Percentiles rank a stretch among this genome's conserved stretches.
Evolutionary conservation across 2,888 invertebrate genomes (phyloP).

Genomic region (Shargacucullia verbasci): DNA sequence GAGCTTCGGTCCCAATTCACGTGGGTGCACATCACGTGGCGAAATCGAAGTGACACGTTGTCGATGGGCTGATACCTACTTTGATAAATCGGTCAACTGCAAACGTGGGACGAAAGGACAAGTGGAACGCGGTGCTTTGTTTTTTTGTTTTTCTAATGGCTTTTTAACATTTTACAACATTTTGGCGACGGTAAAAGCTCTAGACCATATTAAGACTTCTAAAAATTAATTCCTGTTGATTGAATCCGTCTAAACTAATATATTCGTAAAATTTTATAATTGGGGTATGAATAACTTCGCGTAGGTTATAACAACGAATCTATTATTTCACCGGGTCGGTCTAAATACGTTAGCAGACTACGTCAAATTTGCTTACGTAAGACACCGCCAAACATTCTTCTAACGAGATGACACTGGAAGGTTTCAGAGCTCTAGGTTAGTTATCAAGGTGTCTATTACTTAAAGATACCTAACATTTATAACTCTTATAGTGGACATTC

Average conservation of each 20-base stretch:
- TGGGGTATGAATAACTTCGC: too few species aligned
- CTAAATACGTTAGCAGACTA: slow-evolving; percentile 23
- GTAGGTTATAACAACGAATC: not conserved
- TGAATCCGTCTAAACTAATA: too few species aligned
- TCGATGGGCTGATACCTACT: slow-evolving; percentile 46
- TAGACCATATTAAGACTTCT: too few species aligned
- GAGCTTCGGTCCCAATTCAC: slow-evolving; percentile 44
- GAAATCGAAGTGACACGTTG: slow-evolving; percentile 54
- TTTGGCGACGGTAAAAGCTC: too few species aligned
- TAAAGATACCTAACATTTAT: slow-evolving; percentile 19
- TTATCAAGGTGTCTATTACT: too few species aligned
- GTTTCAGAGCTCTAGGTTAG: slow-evolving; percentile 30
- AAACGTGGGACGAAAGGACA: slow-evolving; percentile 7
- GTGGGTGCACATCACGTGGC: slow-evolving; percentile 53
- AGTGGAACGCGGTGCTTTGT: too few species aligned
- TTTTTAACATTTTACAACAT: too few species aligned
- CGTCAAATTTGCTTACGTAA: slow-evolving; percentile 46
- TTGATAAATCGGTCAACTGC: slow-evolving; percentile 28
- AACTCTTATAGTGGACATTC: slow-evolving; percentile 18
- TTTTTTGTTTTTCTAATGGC: too few species aligned
- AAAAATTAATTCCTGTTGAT: too few species aligned
- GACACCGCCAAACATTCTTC: slow-evolving; percentile 31
- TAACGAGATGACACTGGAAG: slow-evolving; percentile 38
- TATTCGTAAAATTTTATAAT: too few species aligned
- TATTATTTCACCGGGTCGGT: slow-evolving; percentile 6